Conservation (phyloP, 2,797 vertebrate genomes). For the Paguma larvata region DNA sequence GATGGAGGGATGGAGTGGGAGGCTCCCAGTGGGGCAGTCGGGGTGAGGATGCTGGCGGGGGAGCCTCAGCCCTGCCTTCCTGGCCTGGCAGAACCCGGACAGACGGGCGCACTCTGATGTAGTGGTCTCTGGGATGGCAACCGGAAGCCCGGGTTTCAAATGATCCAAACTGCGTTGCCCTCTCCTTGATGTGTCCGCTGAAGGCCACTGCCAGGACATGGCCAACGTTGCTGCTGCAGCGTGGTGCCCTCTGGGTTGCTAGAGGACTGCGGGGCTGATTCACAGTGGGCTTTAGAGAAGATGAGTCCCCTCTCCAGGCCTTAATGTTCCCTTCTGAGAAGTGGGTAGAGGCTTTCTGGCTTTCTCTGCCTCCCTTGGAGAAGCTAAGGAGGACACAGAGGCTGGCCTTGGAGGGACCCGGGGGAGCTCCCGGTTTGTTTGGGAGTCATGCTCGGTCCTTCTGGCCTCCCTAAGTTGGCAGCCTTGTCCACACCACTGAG, state of each 20-base stretch:
- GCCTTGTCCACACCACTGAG: neutral
- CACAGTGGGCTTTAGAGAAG: fast-evolving
- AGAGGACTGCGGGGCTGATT: neutral
- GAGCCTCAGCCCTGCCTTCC: neutral
- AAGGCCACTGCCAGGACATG: fast-evolving
- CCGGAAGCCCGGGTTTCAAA: neutral
- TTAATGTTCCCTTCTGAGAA: neutral
- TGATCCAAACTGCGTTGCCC: neutral
- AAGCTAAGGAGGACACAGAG: neutral
- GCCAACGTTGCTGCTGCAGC: neutral
- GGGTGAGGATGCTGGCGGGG: neutral
- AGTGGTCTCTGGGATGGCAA: neutral
- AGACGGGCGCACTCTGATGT: neutral
- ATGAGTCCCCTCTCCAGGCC: neutral
- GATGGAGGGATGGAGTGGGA: neutral
- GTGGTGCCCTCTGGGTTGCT: fast-evolving
- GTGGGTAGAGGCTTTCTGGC: neutral
- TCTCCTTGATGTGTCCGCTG: neutral
- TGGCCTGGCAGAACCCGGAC: neutral
- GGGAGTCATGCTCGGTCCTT: neutral
- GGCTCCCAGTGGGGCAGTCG: fast-evolving
- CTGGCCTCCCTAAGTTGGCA: too few species aligned
- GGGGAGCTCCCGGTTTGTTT: neutral
- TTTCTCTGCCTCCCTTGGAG: neutral
- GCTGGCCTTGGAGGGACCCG: neutral